Evolutionary conservation across 1,140 invertebrate species (phyloP).

Genomic region (Aleiodes sp.): DNA sequence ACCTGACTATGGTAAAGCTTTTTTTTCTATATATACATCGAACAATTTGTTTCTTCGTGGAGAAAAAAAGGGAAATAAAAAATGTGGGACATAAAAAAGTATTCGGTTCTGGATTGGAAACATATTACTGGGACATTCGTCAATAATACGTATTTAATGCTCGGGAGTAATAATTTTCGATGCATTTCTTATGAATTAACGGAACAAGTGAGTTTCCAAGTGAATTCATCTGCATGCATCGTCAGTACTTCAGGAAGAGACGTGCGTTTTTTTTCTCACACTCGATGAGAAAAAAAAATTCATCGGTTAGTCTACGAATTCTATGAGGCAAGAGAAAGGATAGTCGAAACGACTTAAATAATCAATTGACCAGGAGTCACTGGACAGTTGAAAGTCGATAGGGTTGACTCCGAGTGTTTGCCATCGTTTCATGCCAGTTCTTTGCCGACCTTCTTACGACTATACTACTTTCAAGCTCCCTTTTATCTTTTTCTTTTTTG

Average conservation of each 20-base stretch:
- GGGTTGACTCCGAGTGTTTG: slow-evolving; percentile 13
- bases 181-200: no score
- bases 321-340: not conserved
- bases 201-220: no score
- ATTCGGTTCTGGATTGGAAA: not conserved
- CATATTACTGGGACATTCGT: no score
- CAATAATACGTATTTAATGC: no score
- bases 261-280: not conserved
- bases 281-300: not conserved
- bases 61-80: not conserved
- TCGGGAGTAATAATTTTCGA: no score
- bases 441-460: not conserved
- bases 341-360: slow-evolving; percentile 11
- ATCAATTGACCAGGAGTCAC: not conserved
- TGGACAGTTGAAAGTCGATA: slow-evolving; percentile 14
- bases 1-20: not conserved
- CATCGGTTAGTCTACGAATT: not conserved
- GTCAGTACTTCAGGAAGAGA: no score
- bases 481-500: not conserved
- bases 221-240: no score
- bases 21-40: not conserved
- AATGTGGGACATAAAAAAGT: not conserved
- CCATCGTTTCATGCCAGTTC: not conserved
- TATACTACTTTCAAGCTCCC: not conserved
- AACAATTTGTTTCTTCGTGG: slow-evolving; percentile 9